These are phyloP conservation scores for Diarsia brunnea DNA, from an alignment of 2,888 invertebrate genomes.

Conservation along the genomic window DNA sequence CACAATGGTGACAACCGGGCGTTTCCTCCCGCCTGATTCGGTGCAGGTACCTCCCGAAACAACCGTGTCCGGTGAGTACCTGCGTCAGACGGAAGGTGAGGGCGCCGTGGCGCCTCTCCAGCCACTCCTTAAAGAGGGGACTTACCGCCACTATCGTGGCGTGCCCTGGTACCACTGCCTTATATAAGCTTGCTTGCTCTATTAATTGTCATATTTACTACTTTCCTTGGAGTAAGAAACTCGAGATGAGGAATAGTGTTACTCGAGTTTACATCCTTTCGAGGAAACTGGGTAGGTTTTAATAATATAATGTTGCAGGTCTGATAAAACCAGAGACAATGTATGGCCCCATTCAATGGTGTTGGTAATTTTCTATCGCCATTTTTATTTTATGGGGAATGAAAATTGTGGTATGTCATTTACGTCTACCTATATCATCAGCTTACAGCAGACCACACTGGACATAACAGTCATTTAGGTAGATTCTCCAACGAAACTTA, in stretches of 20 bases:
- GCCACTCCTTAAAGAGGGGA: no score
- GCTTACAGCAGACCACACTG: background rate
- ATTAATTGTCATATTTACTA: constrained; percentile 83
- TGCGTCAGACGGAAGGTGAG: no score
- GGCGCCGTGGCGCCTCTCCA: no score
- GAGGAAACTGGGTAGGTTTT: constrained; percentile 59
- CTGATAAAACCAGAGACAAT: constrained; percentile 6
- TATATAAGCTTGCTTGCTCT: constrained; percentile 62
- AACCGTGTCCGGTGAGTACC: no score
- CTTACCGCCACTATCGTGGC: no score
- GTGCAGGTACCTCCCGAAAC: no score
- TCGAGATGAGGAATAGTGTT: constrained; percentile 78
- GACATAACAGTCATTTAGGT: background rate
- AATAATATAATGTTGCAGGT: constrained; percentile 63
- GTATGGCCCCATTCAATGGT: background rate
- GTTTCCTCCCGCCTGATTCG: no score
- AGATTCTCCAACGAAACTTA: background rate
- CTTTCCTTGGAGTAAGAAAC: constrained; percentile 76
- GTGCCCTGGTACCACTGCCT: constrained; percentile 30
- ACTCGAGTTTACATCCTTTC: constrained; percentile 72
- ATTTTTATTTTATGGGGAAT: background rate
- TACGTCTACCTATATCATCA: background rate
- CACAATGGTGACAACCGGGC: no score
- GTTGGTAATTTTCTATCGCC: background rate
- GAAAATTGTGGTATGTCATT: background rate